Evolutionary conservation across 2,113 vertebrate species (phyloP).

Genomic region (Ciconia stormi): DNA sequence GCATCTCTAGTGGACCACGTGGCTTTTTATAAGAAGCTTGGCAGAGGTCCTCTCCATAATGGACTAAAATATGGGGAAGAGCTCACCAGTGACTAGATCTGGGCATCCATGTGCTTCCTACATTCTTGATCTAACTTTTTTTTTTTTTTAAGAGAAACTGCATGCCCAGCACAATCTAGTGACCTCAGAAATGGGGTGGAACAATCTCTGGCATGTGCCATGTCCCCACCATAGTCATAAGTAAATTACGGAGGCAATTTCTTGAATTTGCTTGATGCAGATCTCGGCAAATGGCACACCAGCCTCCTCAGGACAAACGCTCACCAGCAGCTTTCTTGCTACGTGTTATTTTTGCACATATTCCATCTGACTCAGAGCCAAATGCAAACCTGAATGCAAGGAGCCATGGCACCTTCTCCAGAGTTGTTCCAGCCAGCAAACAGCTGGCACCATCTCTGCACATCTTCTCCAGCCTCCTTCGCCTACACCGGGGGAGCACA

Average conservation of each 20-base stretch:
- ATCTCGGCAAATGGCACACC: background rate
- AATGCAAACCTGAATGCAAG: background rate
- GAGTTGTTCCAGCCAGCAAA: background rate
- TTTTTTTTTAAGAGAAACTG: background rate
- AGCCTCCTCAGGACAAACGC: accelerated
- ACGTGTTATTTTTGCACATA: background rate
- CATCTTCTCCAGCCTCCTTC: background rate
- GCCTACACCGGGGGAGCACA: background rate
- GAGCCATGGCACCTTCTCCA: background rate
- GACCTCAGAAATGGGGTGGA: background rate
- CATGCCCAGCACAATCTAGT: background rate
- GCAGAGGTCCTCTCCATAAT: background rate
- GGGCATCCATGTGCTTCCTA: background rate
- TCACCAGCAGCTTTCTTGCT: background rate
- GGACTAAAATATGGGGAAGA: background rate
- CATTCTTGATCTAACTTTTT: background rate
- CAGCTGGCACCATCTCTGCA: background rate
- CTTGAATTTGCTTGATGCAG: background rate
- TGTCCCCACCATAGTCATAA: background rate
- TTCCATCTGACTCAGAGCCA: background rate
- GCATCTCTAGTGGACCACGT: background rate
- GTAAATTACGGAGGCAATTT: background rate
- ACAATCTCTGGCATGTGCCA: background rate
- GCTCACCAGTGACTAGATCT: background rate
- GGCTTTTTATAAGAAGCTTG: background rate